Percentiles rank a stretch among this genome's conserved stretches.
Conservation (phyloP, 2,797 vertebrate species). For the Intellagama lesueurii region DNA sequence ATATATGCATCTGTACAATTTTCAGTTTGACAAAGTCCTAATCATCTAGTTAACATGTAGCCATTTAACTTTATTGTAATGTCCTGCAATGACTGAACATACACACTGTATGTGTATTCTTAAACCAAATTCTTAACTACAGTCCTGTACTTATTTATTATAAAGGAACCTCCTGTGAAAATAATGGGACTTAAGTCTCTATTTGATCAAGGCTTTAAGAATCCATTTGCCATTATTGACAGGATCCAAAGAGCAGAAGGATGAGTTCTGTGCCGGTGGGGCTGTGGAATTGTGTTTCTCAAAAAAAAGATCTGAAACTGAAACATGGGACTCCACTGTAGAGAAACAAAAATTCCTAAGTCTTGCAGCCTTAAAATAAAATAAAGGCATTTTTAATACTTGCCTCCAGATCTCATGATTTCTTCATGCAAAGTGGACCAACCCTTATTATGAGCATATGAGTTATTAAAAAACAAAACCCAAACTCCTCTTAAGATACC, state of each 20-base stretch:
- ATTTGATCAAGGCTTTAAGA: neutral
- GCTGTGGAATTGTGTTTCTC: neutral
- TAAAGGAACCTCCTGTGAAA: neutral
- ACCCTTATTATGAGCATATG: neutral
- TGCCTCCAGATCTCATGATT: neutral
- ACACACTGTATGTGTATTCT: neutral
- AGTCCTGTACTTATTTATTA: neutral
- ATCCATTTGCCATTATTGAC: neutral
- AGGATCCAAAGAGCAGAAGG: neutral
- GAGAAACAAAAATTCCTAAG: neutral
- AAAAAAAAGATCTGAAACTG: neutral
- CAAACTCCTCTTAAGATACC: neutral
- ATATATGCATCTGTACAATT: neutral
- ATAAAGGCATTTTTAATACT: neutral
- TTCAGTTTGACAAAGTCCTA: neutral
- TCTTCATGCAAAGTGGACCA: neutral
- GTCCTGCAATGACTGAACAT: neutral
- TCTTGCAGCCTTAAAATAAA: neutral
- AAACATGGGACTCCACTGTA: neutral
- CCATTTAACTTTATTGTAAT: neutral
- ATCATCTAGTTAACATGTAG: neutral
- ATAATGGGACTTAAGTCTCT: neutral
- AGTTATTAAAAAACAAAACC: neutral
- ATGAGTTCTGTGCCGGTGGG: neutral
- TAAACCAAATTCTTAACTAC: neutral